Conservation (phyloP, 2,113 vertebrate genomes). For the Engystomops pustulosus region DNA sequence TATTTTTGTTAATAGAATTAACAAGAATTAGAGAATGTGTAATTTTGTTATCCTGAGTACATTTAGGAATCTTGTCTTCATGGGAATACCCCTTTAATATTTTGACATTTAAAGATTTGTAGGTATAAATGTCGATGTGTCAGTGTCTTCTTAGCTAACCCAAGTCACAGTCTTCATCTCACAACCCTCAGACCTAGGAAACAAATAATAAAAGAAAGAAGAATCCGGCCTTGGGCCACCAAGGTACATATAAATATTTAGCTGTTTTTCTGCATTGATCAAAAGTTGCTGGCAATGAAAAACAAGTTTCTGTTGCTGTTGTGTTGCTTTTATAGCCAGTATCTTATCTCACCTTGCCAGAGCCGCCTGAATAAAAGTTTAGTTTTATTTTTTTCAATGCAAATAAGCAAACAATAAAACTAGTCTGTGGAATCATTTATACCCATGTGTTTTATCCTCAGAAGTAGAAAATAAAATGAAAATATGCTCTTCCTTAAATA, state of each 20-base stretch:
- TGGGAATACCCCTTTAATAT: no score
- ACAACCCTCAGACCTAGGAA: no score
- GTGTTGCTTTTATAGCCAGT: background rate
- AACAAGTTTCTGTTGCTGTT: background rate
- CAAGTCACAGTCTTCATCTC: no score
- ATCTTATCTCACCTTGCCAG: conserved; percentile 29
- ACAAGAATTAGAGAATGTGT: no score
- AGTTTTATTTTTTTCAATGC: background rate
- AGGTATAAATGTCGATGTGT: no score
- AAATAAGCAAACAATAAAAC: background rate
- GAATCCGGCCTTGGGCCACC: background rate
- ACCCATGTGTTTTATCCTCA: background rate
- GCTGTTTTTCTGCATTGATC: background rate
- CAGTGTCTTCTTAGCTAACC: no score
- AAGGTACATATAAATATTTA: background rate
- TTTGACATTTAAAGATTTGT: no score
- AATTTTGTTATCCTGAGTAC: no score
- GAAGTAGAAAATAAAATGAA: background rate
- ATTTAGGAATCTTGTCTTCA: no score
- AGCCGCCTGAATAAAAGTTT: background rate
- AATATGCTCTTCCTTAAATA: background rate
- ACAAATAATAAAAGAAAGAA: background rate
- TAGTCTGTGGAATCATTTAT: background rate
- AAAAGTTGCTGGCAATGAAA: background rate
- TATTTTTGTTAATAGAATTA: no score